A percentile compares a stretch with the other conserved stretches of the same genome.
Evolutionary conservation across 2,797 vertebrate genomes (phyloP).

Genomic region (Anabacerthia variegaticeps): DNA sequence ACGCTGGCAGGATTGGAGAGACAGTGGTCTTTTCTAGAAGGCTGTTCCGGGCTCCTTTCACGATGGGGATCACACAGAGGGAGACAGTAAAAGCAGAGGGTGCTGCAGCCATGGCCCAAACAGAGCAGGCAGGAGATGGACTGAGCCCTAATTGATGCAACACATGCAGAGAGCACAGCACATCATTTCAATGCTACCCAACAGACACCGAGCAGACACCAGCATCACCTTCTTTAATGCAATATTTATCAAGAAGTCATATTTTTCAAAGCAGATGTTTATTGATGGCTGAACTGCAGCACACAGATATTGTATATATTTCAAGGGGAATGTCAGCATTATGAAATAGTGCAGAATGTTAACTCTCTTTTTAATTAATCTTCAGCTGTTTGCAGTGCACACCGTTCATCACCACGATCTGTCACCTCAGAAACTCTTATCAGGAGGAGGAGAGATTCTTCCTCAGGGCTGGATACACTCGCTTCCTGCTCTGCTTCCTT

Average conservation of each 20-base stretch:
- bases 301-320: background rate
- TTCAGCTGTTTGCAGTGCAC: background rate
- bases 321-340: slow-evolving; percentile 2
- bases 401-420: background rate
- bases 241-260: slow-evolving; percentile 34
- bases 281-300: background rate
- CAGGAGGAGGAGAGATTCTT: background rate
- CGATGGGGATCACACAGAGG: background rate
- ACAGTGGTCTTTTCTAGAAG: background rate
- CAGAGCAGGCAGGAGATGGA: background rate
- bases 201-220: background rate
- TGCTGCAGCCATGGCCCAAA: background rate
- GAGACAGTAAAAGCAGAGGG: background rate
- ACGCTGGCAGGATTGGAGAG: background rate
- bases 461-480: background rate
- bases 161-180: background rate
- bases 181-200: background rate
- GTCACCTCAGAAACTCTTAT: background rate
- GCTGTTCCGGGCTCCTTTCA: background rate
- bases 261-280: slow-evolving; percentile 23
- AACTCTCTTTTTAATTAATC: slow-evolving; percentile 39
- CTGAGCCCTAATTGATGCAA: background rate
- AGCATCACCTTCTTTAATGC: slow-evolving; percentile 23
- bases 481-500: background rate
- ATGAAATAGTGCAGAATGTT: background rate